Evolutionary conservation across 2,113 vertebrate genomes (phyloP), one percentile per base, ranked within the genome.

Genomic region (Syngnathoides biaculeatus): DNA sequence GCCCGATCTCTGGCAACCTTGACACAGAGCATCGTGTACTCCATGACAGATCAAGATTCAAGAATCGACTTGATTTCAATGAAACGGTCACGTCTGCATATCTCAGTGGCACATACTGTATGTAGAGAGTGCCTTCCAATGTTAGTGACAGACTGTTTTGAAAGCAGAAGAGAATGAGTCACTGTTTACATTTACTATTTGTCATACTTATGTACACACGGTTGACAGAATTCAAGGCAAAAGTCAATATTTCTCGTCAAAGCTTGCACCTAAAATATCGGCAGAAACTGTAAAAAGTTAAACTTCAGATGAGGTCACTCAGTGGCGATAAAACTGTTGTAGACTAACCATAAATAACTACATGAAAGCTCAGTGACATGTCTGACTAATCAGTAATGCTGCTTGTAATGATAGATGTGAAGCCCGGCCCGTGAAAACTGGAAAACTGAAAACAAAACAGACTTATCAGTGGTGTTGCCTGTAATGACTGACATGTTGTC

Each of bases 151-250:
- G 39, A 22, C 48, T 74, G 47, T 79, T 30, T 61, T 42, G 59
- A 56, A 74, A 74, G 22, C 30, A 56, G 19, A n/a, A 60, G 15
- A 17, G 43, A 22, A 15, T 80, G 61, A 72, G 50, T 71, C 74
- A 68, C 22, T 39, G 19, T 39, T 35, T n/a, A 2, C 43, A 48
- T 48, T 67, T 19, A 55, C 39, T 42, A 64, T 68, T 35, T 13
- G 30, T 20, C 22, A n/a, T 52, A 11, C 43, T 52, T 42, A 10
- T 39, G 13, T n/a, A 53, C 26, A n/a, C 50, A 63, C 2, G n/a
- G 12, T 17, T 30, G 52, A 53, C 52, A 53, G 48, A 10, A 53
- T 22, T n/a, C 2, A 22, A 53, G 12, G 52, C 11, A 5, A 26
- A 55, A 26, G 12, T 14, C 3, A 24, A 55, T 13, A 13, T 42